Evolutionary conservation across 2,888 invertebrate species (phyloP), one percentile per base, ranked within the genome.

Genomic region (Drosophila crucigera): DNA sequence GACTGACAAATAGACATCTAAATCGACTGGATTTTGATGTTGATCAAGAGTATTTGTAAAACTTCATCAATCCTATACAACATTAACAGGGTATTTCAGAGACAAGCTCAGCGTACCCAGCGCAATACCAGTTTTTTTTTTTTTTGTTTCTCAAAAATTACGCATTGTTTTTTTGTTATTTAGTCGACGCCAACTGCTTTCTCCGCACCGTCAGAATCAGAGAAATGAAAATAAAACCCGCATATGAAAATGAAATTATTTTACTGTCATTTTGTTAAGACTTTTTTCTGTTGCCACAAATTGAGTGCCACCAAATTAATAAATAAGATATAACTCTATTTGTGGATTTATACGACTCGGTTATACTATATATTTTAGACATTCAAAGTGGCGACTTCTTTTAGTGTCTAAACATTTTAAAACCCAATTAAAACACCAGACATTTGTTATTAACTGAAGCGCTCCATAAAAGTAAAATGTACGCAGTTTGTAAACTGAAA

Each of bases 141-240:
- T 41, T 9, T n/a, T 30, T 31, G 55, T 11, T 37, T 37, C 31
- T 41, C 33, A 35, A 63, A 76, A 76, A 43, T 76, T 30, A n/a
- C n/a, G 68, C 68, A 61, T 76, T 76, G 76, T 76, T 64, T 72
- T 66, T 66, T 47, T 59, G 16, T 54, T 64, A 19, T 50, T 74
- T 59, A 31, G 70, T 39, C 54, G 67, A 60, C 66, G 55, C 52
- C 76, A 66, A n/a, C 69, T 67, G 87, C 89, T 84, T 84, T 84
- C 84, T 73, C 86, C 60, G 52, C 39, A 19, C 49, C n/a, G 63
- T 73, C 79, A 86, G 79, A 83, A 86, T 83, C 31, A 73, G 83
- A 85, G 70, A 71, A 55, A 2, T 25, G 68, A 83, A 80, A 64
- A 47, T 78, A 83, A 76, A 69, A 52, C 43, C 53, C 58, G 59